phyloP scores from a whole-genome alignment of 2,113 vertebrate genomes.

The Circaetus cinerascens region DNA sequence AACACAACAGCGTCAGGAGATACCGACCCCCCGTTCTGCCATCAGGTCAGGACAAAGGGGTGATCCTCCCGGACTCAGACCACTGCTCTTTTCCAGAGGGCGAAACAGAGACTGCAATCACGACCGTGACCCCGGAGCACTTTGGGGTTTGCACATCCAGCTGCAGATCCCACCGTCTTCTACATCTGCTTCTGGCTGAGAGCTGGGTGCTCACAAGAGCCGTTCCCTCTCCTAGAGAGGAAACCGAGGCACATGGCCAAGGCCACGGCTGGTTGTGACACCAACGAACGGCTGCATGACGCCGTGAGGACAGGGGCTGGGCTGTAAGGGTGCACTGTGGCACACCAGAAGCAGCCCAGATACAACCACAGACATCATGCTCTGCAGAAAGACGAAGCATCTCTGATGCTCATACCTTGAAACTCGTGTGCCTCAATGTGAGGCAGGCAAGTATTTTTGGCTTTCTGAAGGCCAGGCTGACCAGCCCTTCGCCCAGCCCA shows the following conservation, averaged over 20 bases:
- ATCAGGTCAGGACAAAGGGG: neutral
- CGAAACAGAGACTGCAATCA: neutral
- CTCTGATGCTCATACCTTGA: neutral
- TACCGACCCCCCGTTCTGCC: neutral
- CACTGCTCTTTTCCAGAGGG: neutral
- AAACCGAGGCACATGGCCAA: neutral
- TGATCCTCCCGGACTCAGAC: neutral
- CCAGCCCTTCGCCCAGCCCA: neutral
- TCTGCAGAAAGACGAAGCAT: neutral
- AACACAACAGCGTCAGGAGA: neutral
- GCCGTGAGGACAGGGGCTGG: neutral
- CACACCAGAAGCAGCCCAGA: neutral
- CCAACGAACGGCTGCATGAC: neutral
- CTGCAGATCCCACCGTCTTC: neutral
- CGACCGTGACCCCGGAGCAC: fast-evolving
- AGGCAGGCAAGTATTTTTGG: neutral
- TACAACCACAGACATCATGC: neutral
- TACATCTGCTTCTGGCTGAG: neutral
- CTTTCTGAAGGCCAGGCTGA: neutral
- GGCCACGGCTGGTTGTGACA: neutral
- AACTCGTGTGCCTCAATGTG: neutral
- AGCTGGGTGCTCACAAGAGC: neutral
- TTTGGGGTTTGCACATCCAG: neutral
- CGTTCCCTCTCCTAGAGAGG: fast-evolving
- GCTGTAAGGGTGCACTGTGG: neutral